Evolutionary conservation across 2,113 vertebrate genomes (phyloP).

Genomic region (Helogale parvula): DNA sequence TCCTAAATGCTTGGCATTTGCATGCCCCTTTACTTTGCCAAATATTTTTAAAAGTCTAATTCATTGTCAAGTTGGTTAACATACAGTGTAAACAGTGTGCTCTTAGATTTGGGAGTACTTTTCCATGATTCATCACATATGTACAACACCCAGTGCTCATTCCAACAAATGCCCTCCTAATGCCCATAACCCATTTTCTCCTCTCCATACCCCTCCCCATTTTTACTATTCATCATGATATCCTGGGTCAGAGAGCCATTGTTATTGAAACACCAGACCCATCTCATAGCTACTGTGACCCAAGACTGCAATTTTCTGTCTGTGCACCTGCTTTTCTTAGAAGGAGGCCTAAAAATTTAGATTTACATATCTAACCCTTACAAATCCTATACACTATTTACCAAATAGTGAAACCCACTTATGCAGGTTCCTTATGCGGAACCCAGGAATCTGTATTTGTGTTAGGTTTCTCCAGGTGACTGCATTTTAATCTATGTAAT

Average conservation of each 20-base stretch:
- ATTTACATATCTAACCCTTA: background rate
- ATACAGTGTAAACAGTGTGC: too few relatives aligned
- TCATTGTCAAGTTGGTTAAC: too few relatives aligned
- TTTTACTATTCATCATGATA: constrained; percentile 3
- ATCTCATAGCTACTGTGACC: background rate
- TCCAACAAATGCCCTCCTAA: too few relatives aligned
- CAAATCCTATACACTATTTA: background rate
- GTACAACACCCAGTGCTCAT: too few relatives aligned
- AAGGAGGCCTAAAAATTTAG: background rate
- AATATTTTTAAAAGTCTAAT: background rate
- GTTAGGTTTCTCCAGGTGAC: background rate
- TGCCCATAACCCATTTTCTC: too few relatives aligned
- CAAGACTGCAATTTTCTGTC: background rate
- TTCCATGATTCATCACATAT: too few relatives aligned
- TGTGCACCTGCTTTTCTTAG: background rate
- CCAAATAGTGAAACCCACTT: background rate
- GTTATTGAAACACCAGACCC: background rate
- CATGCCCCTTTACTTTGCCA: background rate
- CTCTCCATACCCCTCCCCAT: too few relatives aligned
- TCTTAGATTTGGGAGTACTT: too few relatives aligned
- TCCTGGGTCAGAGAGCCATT: background rate
- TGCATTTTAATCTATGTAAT: constrained; percentile 33
- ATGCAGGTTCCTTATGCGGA: background rate
- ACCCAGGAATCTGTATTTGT: background rate
- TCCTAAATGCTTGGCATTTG: background rate